phyloP scores from a whole-genome alignment of 2,888 invertebrate species.

The Eumerus sabulonum region DNA sequence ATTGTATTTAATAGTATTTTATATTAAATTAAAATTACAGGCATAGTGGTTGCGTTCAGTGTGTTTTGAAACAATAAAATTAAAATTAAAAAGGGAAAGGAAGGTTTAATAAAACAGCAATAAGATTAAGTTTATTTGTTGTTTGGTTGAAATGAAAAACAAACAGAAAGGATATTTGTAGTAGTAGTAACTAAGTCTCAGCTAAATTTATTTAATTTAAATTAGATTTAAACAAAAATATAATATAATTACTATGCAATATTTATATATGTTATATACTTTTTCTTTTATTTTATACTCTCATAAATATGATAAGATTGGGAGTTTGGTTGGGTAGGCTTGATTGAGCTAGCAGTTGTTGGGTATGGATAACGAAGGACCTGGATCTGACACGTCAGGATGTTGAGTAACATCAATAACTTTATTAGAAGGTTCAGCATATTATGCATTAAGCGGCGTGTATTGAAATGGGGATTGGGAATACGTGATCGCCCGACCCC shows the following conservation, averaged over 20 bases:
- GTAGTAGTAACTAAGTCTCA: conserved; percentile 59
- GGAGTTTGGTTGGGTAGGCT: conserved; percentile 37
- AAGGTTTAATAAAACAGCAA: conserved; percentile 55
- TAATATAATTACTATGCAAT: conserved; percentile 45
- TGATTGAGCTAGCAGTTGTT: too few relatives aligned
- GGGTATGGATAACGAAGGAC: too few relatives aligned
- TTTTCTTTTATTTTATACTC: conserved; percentile 38
- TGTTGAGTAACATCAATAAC: too few relatives aligned
- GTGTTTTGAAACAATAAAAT: conserved; percentile 27
- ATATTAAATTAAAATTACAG: conserved; percentile 60
- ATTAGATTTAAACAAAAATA: conserved; percentile 54
- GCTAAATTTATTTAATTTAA: conserved; percentile 66
- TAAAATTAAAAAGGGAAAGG: conserved; percentile 27
- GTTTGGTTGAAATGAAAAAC: too few relatives aligned
- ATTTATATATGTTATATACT: conserved; percentile 51
- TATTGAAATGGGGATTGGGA: too few relatives aligned
- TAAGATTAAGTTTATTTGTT: conserved; percentile 46
- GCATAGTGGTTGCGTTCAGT: conserved; percentile 47
- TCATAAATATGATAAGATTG: conserved; percentile 37
- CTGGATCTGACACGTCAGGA: too few relatives aligned
- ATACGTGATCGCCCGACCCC: too few relatives aligned
- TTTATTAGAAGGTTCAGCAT: too few relatives aligned
- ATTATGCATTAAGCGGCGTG: too few relatives aligned
- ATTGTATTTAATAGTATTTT: conserved; percentile 29
- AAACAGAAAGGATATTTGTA: conserved; percentile 17